Base-by-base conservation (phyloP, 1,140 invertebrate species). In the Adelges cooleyi region DNA sequence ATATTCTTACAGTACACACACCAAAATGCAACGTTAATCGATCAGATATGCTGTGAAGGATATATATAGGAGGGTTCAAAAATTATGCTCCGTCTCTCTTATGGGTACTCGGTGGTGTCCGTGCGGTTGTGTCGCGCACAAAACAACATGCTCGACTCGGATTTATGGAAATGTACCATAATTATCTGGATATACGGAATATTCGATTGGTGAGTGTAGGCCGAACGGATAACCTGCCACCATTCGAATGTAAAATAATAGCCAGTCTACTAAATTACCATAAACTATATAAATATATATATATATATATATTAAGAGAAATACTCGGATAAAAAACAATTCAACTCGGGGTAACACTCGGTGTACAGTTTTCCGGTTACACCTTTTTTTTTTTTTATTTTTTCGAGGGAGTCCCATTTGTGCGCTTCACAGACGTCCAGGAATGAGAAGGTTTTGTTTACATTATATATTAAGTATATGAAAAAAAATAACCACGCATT, bases 221-320 rank as follows among this genome's bases (percentile, higher is more conserved):
- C 42, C 27, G 56, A 48, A 62, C 27, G 42, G 29, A 33, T 44
- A 44, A 44, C 54, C 54, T 59, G 42, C 29, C 29, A 59, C 42
- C 42, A 59, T 59, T 59, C 42, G 54, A 59, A 59, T 46, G 25
- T 46, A 46, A 59, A 59, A 59, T 59, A 59, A 59, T 59, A 59
- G 54, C 54, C 23, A 25, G 54, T 46, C 38, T 59, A 33, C 42
- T 18, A 33, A 62, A 62, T 62, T 62, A 62, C 25, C 56, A 62
- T 62, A 62, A 62, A 46, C 44, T 48, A 46, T 36, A 40, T 59
- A 42, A 42, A 23, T 59, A 59, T 46, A 33, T 11, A 33, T 33
- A 6, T 33, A 33, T 33, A 33, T 11, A 11, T 33, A 33, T 33
- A 11, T 5, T 33, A 33, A 33, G 27, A n/a, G 17, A 40, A 4